A percentile compares a stretch with the other conserved stretches of the same genome.
phyloP scores from a whole-genome alignment of 2,797 vertebrate genomes.

The Hafferia zeledoni region DNA sequence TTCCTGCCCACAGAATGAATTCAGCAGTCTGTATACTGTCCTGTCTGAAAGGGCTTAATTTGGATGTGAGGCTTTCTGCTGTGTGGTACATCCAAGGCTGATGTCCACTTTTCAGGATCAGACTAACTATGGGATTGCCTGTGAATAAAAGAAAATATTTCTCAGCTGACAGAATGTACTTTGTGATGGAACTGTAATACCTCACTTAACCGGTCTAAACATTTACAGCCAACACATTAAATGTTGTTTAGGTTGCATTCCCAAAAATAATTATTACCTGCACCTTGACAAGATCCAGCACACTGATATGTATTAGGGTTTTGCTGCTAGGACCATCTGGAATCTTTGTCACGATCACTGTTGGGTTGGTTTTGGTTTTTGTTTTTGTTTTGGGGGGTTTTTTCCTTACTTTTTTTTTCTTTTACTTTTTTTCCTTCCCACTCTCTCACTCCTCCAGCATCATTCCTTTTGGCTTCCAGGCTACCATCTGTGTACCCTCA shows the following conservation, averaged over 20 bases:
- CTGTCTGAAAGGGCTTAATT: neutral
- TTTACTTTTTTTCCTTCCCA: neutral
- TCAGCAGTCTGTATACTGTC: neutral
- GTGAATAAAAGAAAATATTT: neutral
- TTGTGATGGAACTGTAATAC: neutral
- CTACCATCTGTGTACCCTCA: slow-evolving; percentile 59
- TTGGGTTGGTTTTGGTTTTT: no score
- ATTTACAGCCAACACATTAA: slow-evolving; percentile 5
- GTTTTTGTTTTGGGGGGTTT: no score
- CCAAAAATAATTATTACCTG: slow-evolving; percentile 19
- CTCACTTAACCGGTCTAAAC: neutral
- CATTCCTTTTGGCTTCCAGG: slow-evolving; percentile 34
- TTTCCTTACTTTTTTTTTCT: neutral
- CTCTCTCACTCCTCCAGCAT: neutral
- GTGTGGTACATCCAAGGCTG: neutral
- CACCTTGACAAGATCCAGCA: slow-evolving; percentile 44
- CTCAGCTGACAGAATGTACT: neutral
- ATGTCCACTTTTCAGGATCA: neutral
- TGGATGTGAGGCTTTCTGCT: neutral
- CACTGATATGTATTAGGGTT: neutral
- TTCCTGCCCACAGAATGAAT: neutral
- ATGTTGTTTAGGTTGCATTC: slow-evolving; percentile 12
- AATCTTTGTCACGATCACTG: neutral
- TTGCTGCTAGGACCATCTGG: neutral
- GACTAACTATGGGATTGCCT: neutral